A percentile compares a stretch with the other conserved stretches of the same genome.
These are phyloP conservation scores for Temnothorax curvispinosus DNA, from an alignment of 1,140 invertebrate genomes.

Conservation along the genomic window DNA sequence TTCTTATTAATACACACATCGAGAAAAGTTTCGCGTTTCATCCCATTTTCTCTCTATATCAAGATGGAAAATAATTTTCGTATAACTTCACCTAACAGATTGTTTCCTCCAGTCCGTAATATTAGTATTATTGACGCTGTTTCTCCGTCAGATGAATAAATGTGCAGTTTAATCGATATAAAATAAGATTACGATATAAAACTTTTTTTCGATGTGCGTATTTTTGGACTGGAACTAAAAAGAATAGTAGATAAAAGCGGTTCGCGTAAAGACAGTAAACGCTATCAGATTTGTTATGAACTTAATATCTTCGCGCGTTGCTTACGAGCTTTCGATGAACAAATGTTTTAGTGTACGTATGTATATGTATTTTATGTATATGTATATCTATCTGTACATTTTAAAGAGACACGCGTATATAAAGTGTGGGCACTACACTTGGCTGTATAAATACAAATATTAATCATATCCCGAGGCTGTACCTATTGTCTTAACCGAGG, in stretches of 20 bases:
- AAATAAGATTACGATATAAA: slow-evolving; percentile 4
- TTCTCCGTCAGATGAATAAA: neutral
- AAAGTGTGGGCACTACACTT: slow-evolving; percentile 51
- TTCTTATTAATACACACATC: slow-evolving; percentile 14
- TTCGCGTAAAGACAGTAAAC: neutral
- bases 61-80: neutral
- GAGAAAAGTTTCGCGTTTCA: slow-evolving; percentile 9
- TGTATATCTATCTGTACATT: slow-evolving; percentile 52
- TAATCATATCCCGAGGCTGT: slow-evolving; percentile 37
- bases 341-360: slow-evolving; percentile 52
- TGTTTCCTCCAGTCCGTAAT: neutral
- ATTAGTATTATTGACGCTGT: neutral
- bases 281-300: slow-evolving; percentile 34
- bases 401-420: slow-evolving; percentile 44
- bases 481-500: slow-evolving; percentile 42
- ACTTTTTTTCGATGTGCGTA: slow-evolving; percentile 46
- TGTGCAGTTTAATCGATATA: slow-evolving; percentile 22
- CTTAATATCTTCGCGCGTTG: slow-evolving; percentile 27
- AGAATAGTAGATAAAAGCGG: neutral
- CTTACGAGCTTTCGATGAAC: slow-evolving; percentile 49
- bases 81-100: neutral
- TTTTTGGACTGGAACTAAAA: slow-evolving; percentile 15
- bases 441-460: slow-evolving; percentile 47
- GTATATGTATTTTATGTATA: slow-evolving; percentile 55
- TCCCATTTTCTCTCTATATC: neutral